A percentile compares a stretch with the other conserved stretches of the same genome.
Conservation (phyloP, 1,140 invertebrate genomes). For the Heliconius hewitsoni region DNA sequence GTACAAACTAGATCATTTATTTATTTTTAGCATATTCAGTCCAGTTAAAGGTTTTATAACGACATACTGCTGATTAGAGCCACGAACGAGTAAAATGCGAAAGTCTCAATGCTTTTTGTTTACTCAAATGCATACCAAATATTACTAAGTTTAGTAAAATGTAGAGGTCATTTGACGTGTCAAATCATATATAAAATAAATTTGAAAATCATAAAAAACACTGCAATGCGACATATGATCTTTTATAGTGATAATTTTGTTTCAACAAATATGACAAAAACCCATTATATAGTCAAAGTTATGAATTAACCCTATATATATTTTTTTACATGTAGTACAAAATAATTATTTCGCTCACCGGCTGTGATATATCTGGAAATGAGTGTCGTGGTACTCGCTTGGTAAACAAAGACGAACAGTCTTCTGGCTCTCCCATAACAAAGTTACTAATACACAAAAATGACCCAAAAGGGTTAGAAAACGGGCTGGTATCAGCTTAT, state of each 20-base stretch:
- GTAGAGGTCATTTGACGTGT: not conserved
- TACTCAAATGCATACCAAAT: not conserved
- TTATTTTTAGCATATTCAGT: not conserved
- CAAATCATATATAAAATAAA: not conserved
- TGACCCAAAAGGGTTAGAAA: conserved; percentile 82
- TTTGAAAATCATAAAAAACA: not conserved
- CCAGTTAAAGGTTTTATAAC: not conserved
- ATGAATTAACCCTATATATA: conserved; percentile 17
- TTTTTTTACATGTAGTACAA: not conserved
- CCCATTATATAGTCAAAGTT: not conserved
- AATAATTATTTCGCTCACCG: conserved; percentile 65
- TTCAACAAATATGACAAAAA: not conserved
- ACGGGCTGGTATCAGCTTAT: conserved; percentile 78
- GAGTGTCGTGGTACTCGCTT: conserved; percentile 64
- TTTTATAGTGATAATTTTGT: not conserved
- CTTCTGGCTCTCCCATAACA: conserved; percentile 82
- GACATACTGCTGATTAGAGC: not conserved
- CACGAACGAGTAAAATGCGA: not conserved
- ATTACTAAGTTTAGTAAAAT: not conserved
- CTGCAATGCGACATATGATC: not conserved
- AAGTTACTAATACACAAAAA: conserved; percentile 77
- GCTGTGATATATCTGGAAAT: conserved; percentile 76
- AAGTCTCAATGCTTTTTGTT: not conserved
- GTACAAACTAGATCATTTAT: not conserved
- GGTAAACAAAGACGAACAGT: conserved; percentile 79